Base-by-base conservation (phyloP, 1,140 invertebrate genomes). In the Drosophila tropicalis region DNA sequence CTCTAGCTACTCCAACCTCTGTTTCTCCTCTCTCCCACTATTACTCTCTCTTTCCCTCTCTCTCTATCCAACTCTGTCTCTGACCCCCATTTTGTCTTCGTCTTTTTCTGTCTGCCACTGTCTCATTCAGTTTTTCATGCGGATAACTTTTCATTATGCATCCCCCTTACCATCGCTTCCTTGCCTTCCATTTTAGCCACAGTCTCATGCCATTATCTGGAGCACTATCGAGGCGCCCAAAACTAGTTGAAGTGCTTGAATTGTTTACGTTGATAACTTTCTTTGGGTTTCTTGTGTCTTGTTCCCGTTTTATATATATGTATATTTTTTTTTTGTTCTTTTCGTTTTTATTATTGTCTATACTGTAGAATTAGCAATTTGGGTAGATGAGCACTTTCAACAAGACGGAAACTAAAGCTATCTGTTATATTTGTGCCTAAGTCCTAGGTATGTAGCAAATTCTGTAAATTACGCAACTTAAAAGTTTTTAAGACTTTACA, bases 211-310 rank as follows among this genome's bases (percentile, higher is more conserved):
- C 32, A 69, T 79, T 87, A 83, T 83, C 83, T 87, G 83, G 54
- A 82, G 71, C 79, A 86, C 83, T 86, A 86, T 86, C 67, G 83
- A 87, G 79, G 79, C 75, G 83, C 82, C 82, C 69, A 62, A 72
- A 86, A 86, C 83, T 86, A 87, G 76, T 86, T 86, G 83, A 87
- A 86, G 83, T 77, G 72, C 79, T 80, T 77, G 70, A 86, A 86
- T 87, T 86, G 83, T 87, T 86, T 86, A 86, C 84, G 83, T 72
- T 89, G 83, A 87, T 86, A 87, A 87, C 69, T 87, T 83, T 87
- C 58, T 41, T 41, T 22, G 69, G 36, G 32, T 60, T 41, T 60
- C n/a, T 39, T 60, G 19, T 13, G 34, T 63, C 62, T 13, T 12
- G 7, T 44, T 2, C 7, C 12, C 36, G 36, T 56, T 6, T 17